phyloP scores from a whole-genome alignment of 23 tunicate species.

The Halocynthia roretzi region DNA sequence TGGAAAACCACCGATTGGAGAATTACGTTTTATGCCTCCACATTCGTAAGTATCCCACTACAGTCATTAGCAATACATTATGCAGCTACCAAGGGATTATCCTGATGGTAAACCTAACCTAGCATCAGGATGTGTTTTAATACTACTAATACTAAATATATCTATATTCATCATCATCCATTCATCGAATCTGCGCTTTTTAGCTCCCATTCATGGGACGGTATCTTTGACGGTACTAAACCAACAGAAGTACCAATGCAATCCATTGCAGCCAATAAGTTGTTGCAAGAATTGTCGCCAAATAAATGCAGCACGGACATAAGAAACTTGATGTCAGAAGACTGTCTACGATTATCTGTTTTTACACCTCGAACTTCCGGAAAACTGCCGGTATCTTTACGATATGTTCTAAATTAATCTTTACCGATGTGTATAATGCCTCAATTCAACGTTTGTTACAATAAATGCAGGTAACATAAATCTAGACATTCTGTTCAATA shows the following conservation, averaged over 20 bases:
- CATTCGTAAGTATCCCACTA: constrained; percentile 33
- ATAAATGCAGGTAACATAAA: too few species aligned
- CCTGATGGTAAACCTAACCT: too few species aligned
- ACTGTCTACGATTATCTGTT: constrained; percentile 46
- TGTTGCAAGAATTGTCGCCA: not conserved
- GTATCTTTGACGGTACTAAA: constrained; percentile 16
- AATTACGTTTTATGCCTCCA: constrained; percentile 54
- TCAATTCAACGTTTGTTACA: too few species aligned
- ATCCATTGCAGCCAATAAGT: not conserved
- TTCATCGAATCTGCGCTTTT: not conserved
- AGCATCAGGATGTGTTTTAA: too few species aligned
- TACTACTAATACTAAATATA: too few species aligned
- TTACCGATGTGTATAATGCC: too few species aligned
- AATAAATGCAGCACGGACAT: not conserved
- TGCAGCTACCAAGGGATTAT: too few species aligned
- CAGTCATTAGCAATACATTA: too few species aligned
- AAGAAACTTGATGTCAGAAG: constrained; percentile 14
- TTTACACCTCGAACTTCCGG: constrained; percentile 17
- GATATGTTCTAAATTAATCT: not conserved
- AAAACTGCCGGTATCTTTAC: too few species aligned
- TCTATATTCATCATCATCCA: too few species aligned
- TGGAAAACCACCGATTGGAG: constrained; percentile 66
- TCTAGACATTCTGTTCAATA: not conserved
- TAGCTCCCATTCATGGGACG: constrained; percentile 36
- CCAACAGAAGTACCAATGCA: constrained; percentile 27